phyloP scores from a whole-genome alignment of 2,113 vertebrate genomes.

The Nipponia nippon region DNA sequence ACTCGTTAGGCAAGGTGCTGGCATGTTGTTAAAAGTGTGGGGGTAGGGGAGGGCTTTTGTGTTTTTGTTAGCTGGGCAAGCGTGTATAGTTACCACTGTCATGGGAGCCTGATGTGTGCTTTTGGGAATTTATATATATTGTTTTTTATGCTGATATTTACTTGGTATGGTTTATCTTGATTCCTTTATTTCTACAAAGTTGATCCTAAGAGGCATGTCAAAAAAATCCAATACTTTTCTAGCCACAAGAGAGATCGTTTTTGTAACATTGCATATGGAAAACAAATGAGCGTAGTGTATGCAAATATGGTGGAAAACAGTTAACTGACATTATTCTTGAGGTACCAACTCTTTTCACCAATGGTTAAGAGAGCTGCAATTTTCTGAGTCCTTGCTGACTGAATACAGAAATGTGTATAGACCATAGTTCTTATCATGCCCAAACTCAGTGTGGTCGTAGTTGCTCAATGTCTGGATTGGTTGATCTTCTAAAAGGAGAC shows the following conservation, averaged over 20 bases:
- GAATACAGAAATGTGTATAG: not conserved
- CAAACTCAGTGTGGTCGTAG: not conserved
- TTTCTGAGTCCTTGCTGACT: not conserved
- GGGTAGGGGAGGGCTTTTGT: not conserved
- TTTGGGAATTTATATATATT: not conserved
- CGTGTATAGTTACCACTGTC: not conserved
- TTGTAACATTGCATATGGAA: not conserved
- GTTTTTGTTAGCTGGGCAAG: not conserved
- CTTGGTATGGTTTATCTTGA: not conserved
- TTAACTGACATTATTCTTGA: not conserved
- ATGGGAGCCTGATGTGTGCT: not conserved
- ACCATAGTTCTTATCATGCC: not conserved
- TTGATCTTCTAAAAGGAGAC: not conserved
- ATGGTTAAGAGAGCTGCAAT: not conserved
- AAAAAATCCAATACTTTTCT: not conserved
- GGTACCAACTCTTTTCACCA: not conserved
- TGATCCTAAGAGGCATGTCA: not conserved
- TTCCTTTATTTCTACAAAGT: conserved; percentile 13
- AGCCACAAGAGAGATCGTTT: not conserved
- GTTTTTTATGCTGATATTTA: conserved; percentile 15
- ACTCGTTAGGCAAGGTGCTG: not conserved
- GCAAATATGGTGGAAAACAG: not conserved
- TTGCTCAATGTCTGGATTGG: not conserved
- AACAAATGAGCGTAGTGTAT: not conserved
- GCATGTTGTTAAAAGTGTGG: not conserved